Evolutionary conservation across 2,888 invertebrate genomes (phyloP).

Genomic region (Eudasyphora cyanicolor): DNA sequence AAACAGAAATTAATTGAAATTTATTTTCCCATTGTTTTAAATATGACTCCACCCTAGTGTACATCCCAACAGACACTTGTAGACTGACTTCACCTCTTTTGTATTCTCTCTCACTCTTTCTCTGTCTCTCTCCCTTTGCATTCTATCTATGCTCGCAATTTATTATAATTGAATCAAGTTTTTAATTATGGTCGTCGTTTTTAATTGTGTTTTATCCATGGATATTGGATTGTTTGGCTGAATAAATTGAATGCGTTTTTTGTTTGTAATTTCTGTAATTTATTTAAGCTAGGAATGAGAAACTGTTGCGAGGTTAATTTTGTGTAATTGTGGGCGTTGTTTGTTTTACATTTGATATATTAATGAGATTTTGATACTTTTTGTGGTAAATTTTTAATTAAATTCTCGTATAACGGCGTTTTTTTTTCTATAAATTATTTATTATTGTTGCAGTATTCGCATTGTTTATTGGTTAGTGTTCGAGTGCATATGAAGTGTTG

Average conservation of each 20-base stretch:
- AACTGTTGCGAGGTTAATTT: neutral
- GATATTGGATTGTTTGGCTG: neutral
- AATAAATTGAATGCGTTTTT: neutral
- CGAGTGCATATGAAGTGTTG: no score
- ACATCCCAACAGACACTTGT: no score
- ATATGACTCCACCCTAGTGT: no score
- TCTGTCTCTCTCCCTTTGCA: no score
- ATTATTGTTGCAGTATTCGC: neutral
- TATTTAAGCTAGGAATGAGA: no score
- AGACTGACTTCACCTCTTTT: no score
- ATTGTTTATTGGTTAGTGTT: neutral
- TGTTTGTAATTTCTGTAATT: slow-evolving; percentile 6
- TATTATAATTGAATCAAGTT: neutral
- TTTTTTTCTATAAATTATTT: neutral
- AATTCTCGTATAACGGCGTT: slow-evolving; percentile 37
- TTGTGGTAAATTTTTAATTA: slow-evolving; percentile 61
- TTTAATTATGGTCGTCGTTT: neutral
- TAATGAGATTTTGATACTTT: slow-evolving; percentile 60
- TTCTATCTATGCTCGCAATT: neutral
- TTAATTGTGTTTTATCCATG: slow-evolving; percentile 16
- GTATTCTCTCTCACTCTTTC: no score
- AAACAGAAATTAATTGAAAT: no score
- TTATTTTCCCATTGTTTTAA: no score
- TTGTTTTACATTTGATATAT: slow-evolving; percentile 47
- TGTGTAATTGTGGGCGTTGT: neutral